Evolutionary conservation across 2,888 invertebrate genomes (phyloP).

Genomic region (Caenorhabditis zanzibari): DNA sequence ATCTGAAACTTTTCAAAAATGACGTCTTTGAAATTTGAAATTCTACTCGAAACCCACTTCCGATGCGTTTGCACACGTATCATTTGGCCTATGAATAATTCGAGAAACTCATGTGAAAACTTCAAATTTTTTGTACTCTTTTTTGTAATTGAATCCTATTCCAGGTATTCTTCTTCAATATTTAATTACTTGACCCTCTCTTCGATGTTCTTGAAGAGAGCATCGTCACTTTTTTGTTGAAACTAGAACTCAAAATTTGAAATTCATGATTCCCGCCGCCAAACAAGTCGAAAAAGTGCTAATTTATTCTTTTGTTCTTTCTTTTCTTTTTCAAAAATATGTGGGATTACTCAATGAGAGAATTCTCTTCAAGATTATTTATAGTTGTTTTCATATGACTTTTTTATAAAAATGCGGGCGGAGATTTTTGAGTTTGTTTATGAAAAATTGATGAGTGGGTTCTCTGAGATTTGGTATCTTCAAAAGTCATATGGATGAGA

Average conservation of each 20-base stretch:
- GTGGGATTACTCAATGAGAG: neutral
- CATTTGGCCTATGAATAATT: constrained; percentile 47
- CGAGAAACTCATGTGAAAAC: constrained; percentile 31
- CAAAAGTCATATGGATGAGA: constrained; percentile 13
- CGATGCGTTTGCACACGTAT: constrained; percentile 13
- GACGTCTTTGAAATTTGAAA: constrained; percentile 13
- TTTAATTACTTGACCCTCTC: no score
- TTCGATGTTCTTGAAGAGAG: neutral
- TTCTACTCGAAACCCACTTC: constrained; percentile 30
- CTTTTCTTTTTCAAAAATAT: neutral
- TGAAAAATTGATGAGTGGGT: constrained; percentile 14
- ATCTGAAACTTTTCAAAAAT: constrained; percentile 44
- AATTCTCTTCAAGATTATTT: neutral
- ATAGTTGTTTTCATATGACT: neutral
- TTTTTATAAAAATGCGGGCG: constrained; percentile 12
- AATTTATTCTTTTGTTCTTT: constrained; percentile 21
- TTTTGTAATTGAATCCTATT: constrained; percentile 8
- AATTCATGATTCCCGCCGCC: neutral
- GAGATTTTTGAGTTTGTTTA: constrained; percentile 14
- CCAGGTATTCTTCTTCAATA: constrained; percentile 15
- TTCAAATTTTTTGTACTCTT: neutral
- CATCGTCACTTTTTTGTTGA: constrained; percentile 3
- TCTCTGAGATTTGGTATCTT: neutral
- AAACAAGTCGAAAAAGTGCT: neutral
- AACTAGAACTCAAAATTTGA: neutral